Evolutionary conservation across 2,113 vertebrate genomes (phyloP), one percentile per base, ranked within the genome.

Genomic region (Marcusenius ussheri): DNA sequence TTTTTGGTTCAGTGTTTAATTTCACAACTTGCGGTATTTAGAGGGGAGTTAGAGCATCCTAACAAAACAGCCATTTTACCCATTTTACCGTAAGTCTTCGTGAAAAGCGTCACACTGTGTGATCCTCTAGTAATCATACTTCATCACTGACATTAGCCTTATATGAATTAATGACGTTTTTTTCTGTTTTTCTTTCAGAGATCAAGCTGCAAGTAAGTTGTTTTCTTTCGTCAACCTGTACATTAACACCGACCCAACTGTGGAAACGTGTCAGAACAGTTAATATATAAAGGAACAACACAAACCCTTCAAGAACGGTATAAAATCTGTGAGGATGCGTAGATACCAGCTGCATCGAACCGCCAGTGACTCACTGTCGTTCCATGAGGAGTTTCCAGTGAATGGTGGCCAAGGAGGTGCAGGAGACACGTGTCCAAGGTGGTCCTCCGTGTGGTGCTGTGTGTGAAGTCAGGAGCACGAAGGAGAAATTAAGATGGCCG

Each of bases 201-300:
- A 27, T 85, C 83, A 93, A 93, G 77, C 27, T 35, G 31, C 92
- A 62, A 93, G 95, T 96, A 93, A 95, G 95, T 51, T 50, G 51
- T 8, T 49, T 46, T 27, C 39, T 17, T 46, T 24, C 27, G 77
- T 35, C 17, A 42, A 21, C 49, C 35, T 11, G 27, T 15, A 2
- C 88, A 83, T 19, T 56, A 21, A 89, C 21, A 6, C 89, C 11
- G 35, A 89, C 17, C 35, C 7, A 5, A n/a, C 35, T 7, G 5
- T n/a, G 49, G 21, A 45, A 15, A 24, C 5, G 15, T 83, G 42
- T 8, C 19, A 83, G 15, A 83, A 9, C 31, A 39, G 31, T 77
- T 39, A 13, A 39, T 39, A 39, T 39, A 3, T 77, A 7, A 39
- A 77, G 35, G 11, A 77, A 7, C 70, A 66, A 9, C 11, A 5